Evolutionary conservation across 2,113 vertebrate species (phyloP).

Genomic region (Hyla sarda): DNA sequence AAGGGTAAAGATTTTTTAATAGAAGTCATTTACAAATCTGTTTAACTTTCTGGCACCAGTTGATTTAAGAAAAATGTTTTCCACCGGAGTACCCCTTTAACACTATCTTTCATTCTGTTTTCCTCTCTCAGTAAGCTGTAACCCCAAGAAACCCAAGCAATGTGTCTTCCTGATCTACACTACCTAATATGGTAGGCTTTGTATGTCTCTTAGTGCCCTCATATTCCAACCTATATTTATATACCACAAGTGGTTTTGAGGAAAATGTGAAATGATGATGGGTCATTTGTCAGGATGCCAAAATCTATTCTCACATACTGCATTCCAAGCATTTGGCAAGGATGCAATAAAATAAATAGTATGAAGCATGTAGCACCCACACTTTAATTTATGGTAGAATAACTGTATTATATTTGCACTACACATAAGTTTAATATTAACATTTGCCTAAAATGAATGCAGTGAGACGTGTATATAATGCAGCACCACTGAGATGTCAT

Average conservation of each 20-base stretch:
- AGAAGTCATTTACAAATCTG: too few species aligned
- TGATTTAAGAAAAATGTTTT: too few species aligned
- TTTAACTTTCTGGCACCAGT: too few species aligned
- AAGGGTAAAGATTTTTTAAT: too few species aligned
- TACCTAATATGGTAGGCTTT: conserved; percentile 39
- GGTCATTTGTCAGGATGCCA: conserved; percentile 25
- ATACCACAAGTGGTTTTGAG: conserved; percentile 16
- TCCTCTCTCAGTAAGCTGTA: not conserved
- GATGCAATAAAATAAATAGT: not conserved
- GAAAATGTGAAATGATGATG: conserved; percentile 42
- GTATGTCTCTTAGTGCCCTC: not conserved
- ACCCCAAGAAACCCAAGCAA: not conserved
- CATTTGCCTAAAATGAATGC: not conserved
- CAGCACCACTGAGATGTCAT: not conserved
- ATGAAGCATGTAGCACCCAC: not conserved
- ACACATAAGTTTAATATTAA: not conserved
- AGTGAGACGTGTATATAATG: not conserved
- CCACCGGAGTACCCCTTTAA: too few species aligned
- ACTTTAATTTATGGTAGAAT: not conserved
- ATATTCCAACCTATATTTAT: conserved; percentile 26
- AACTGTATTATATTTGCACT: not conserved
- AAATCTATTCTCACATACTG: not conserved
- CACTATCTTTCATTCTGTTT: not conserved
- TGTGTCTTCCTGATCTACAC: not conserved
- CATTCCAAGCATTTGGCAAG: conserved; percentile 18